Percentiles rank a stretch among this genome's conserved stretches.
Conservation (phyloP, 2,888 invertebrate species). For the Muscina levida region DNA sequence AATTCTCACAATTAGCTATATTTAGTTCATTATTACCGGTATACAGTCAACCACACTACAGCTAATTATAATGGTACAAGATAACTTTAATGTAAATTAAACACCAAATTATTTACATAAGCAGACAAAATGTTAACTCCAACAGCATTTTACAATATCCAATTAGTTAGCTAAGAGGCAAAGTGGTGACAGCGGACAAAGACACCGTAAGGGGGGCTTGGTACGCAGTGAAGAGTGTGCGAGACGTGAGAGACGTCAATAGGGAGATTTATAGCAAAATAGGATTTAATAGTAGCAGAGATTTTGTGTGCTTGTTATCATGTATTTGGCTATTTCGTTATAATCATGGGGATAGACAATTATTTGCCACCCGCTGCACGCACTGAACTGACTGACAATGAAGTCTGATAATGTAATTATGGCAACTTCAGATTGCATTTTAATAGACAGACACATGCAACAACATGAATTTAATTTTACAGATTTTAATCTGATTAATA, state of each 20-base stretch:
- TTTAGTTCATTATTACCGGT: neutral
- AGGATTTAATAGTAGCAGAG: conserved; percentile 11
- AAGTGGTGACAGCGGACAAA: neutral
- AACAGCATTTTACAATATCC: conserved; percentile 5
- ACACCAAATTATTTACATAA: conserved; percentile 52
- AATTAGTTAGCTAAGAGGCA: neutral
- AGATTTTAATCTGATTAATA: conserved; percentile 67
- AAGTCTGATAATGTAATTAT: conserved; percentile 6
- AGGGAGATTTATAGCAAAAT: no score
- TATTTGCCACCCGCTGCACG: neutral
- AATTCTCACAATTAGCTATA: conserved; percentile 1
- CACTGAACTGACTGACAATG: neutral
- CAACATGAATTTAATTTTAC: conserved; percentile 68
- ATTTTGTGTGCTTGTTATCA: neutral
- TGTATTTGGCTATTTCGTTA: no score
- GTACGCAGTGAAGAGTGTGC: no score
- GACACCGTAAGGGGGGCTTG: no score
- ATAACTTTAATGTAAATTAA: conserved; percentile 48
- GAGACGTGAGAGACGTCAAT: no score
- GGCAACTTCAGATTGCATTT: conserved; percentile 4
- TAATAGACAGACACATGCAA: conserved; percentile 36
- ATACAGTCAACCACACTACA: neutral
- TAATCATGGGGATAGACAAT: no score
- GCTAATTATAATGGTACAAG: no score
- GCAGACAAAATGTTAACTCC: conserved; percentile 42